These are phyloP conservation scores for Chlorospingus semifuscus DNA, from an alignment of 2,797 vertebrate genomes.

Conservation along the genomic window DNA sequence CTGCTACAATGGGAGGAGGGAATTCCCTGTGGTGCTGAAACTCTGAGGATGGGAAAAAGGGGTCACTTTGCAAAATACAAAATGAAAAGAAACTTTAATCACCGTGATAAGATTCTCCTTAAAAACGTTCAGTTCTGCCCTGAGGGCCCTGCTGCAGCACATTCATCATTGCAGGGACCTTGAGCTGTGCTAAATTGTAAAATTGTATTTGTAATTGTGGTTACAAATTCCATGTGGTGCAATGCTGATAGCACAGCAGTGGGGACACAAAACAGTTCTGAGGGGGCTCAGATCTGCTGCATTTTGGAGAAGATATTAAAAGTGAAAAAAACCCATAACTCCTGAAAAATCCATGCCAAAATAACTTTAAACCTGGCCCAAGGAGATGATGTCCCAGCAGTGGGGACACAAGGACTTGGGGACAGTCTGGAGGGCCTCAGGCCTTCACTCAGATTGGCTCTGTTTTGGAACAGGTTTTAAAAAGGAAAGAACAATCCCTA, in stretches of 20 bases:
- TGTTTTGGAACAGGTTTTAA: too few species aligned
- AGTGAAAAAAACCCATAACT: rapidly evolving
- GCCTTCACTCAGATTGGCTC: too few species aligned
- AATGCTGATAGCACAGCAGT: background rate
- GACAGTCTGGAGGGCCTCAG: too few species aligned
- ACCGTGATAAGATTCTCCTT: conserved; percentile 36
- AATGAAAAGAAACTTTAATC: conserved; percentile 43
- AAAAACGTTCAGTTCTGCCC: background rate
- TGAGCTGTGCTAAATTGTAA: background rate
- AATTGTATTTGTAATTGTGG: background rate
- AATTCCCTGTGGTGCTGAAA: background rate
- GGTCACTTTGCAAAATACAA: background rate
- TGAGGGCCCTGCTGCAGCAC: background rate
- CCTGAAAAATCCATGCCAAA: background rate
- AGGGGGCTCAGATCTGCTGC: background rate
- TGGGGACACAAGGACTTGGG: background rate
- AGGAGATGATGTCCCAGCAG: rapidly evolving
- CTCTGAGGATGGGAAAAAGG: background rate
- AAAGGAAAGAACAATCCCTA: too few species aligned
- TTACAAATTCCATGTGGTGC: background rate
- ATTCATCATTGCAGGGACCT: background rate
- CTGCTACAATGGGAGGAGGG: background rate
- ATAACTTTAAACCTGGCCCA: too few species aligned
- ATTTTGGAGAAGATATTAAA: background rate
- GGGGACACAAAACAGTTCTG: rapidly evolving